Evolutionary conservation across 2,113 vertebrate genomes (phyloP).

Genomic region (Mobula birostris): DNA sequence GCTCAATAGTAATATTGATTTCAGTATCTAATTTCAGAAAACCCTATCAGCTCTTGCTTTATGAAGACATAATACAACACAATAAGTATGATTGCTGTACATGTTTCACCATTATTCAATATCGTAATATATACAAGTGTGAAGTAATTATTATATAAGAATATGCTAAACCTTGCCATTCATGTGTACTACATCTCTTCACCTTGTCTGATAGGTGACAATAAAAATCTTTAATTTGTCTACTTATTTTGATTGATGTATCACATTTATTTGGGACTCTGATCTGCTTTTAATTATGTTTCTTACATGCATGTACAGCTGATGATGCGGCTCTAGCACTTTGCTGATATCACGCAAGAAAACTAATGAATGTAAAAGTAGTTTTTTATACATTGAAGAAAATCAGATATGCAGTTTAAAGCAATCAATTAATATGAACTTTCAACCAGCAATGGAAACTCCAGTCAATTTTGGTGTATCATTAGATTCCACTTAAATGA

Average conservation of each 20-base stretch:
- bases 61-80: neutral
- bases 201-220: neutral
- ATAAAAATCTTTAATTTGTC: neutral
- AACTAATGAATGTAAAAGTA: neutral
- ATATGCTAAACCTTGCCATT: neutral
- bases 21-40: neutral
- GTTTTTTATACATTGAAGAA: neutral
- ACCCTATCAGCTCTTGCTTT: neutral
- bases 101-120: neutral
- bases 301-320: neutral
- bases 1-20: neutral
- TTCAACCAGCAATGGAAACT: neutral
- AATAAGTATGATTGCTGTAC: neutral
- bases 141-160: neutral
- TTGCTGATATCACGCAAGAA: neutral
- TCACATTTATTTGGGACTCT: neutral
- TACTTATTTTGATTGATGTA: neutral
- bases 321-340: neutral
- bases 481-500: slow-evolving; percentile 20
- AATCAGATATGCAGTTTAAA: neutral
- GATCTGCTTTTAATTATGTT: neutral
- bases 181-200: neutral
- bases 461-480: slow-evolving; percentile 5
- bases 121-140: neutral
- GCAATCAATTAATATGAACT: slow-evolving; percentile 25